Base-by-base conservation (phyloP, 2,888 invertebrate genomes). In the Nasonia oneida region DNA sequence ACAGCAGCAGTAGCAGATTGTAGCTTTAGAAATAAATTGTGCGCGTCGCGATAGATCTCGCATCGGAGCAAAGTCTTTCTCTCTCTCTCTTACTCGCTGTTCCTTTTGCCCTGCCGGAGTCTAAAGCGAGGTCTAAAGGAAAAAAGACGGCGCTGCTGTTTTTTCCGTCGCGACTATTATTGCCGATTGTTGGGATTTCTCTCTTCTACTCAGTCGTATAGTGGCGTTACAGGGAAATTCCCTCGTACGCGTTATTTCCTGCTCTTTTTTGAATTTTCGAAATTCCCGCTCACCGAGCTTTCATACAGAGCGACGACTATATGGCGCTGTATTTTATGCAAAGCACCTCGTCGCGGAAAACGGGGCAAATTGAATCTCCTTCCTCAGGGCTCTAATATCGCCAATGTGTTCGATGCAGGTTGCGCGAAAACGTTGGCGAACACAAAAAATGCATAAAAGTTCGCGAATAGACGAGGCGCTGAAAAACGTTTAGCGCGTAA, bases 11-110 rank as follows among this genome's bases (percentile, higher is more conserved):
- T 89, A 90, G 91, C 92, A 92, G 91, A 92, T 92, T 92, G 93
- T 91, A 91, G 91, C 91, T 91, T 91, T 91, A 90, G 91, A 91
- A 91, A 92, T 92, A 92, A 93, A 93, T 92, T 91, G 82, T 47
- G 61, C 90, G 91, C 90, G 87, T n/a, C 33, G 89, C 91, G 91
- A 93, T 92, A 92, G 67, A 78, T 82, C 73, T 61, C 33, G 47
- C 29, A n/a, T 47, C 57, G 57, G n/a, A n/a, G 57, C 57, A 61
- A 61, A 61, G 57, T 61, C 57, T 61, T 23, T 61, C 57, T 53
- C 50, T 47, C 47, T 47, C 37, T 70, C 33, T 37, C 70, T 70
- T 18, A 5, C 15, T 73, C 42, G n/a, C 10, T 23, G 73, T 42
- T 61, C 8, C 23, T 23, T 73, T 42, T 14, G 1, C 73, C 23